These are phyloP conservation scores for Deroplatys truncata DNA, from an alignment of 2,888 invertebrate species.

Conservation along the genomic window DNA sequence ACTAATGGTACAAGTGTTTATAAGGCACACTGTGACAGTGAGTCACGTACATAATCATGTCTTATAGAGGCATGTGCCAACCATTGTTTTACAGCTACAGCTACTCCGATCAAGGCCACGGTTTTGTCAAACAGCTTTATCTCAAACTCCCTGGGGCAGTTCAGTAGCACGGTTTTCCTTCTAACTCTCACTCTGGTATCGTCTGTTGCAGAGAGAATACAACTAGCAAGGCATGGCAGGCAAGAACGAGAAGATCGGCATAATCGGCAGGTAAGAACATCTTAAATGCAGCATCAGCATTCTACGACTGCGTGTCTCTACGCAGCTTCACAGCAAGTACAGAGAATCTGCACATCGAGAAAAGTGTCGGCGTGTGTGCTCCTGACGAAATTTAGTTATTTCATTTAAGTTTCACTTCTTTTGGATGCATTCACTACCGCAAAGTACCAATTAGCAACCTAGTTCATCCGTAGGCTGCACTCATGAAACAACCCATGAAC, in stretches of 20 bases:
- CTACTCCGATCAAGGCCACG: not conserved
- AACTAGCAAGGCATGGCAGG: conserved; percentile 32
- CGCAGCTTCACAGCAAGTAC: no score
- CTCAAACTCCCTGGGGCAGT: not conserved
- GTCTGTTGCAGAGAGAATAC: not conserved
- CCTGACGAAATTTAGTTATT: no score
- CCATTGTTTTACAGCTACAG: not conserved
- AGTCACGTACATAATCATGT: not conserved
- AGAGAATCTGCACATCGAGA: no score
- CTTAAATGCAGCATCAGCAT: no score
- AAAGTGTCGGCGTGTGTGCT: no score
- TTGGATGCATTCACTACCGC: no score
- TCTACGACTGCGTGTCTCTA: no score
- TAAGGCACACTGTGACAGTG: not conserved
- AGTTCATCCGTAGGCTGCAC: no score
- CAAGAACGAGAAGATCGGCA: conserved; percentile 66
- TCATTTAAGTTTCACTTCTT: no score
- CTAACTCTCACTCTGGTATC: not conserved
- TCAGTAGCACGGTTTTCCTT: not conserved
- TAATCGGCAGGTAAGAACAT: conserved; percentile 64
- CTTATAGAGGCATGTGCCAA: not conserved
- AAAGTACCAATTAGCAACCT: no score
- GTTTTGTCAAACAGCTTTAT: not conserved
- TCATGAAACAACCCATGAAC: no score
- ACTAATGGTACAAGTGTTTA: no score